These are phyloP conservation scores for Papio anubis DNA, from an alignment of 2,113 vertebrate genomes.

Conservation along the genomic window DNA sequence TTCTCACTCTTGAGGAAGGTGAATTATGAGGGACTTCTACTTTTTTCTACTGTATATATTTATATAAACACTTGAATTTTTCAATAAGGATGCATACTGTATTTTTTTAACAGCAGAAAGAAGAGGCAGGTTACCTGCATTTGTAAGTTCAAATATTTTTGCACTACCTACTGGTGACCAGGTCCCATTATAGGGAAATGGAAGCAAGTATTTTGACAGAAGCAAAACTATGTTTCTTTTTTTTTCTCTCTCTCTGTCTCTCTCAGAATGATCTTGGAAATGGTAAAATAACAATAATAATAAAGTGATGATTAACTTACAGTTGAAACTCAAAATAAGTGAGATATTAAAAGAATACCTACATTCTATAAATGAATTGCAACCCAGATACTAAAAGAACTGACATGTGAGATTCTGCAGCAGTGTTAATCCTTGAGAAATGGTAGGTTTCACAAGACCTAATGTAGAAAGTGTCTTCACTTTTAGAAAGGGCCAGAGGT, in stretches of 20 bases:
- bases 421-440: neutral
- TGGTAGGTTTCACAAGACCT: neutral
- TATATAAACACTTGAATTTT: neutral
- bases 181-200: neutral
- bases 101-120: neutral
- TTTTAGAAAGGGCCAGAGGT: neutral
- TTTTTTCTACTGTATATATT: neutral
- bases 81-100: neutral
- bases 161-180: neutral
- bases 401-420: neutral
- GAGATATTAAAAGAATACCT: neutral
- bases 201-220: neutral
- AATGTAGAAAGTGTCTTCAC: neutral
- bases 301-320: neutral
- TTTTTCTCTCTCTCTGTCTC: neutral
- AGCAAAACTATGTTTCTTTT: neutral
- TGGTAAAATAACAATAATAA: neutral
- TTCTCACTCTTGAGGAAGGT: neutral
- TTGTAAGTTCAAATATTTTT: constrained; percentile 33
- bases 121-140: neutral
- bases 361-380: neutral
- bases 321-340: neutral
- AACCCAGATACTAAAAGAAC: neutral
- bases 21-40: neutral
- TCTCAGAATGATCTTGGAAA: neutral